Percentiles rank a stretch among this genome's conserved stretches.
Conservation (phyloP, 2,888 invertebrate genomes). For the Idaea straminata region DNA sequence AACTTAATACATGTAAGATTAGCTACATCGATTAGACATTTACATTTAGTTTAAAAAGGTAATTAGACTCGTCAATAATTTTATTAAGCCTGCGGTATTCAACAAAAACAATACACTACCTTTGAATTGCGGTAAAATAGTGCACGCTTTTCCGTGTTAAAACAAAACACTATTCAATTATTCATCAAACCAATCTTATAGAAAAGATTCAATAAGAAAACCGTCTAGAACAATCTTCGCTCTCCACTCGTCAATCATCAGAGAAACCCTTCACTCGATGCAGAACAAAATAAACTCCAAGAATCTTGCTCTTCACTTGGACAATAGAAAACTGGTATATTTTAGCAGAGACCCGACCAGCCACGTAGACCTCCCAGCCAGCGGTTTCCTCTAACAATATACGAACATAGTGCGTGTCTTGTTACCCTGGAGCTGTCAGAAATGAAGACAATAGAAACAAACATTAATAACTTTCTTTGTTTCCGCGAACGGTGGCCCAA, state of each 20-base stretch:
- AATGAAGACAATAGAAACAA: conserved; percentile 68
- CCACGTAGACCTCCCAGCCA: conserved; percentile 36
- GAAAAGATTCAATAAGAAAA: no score
- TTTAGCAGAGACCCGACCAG: conserved; percentile 56
- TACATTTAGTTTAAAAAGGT: no score
- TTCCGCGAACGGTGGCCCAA: conserved; percentile 49
- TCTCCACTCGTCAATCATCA: conserved; percentile 40
- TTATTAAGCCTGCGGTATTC: no score
- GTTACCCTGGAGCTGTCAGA: conserved; percentile 50
- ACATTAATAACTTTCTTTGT: conserved; percentile 78
- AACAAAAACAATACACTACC: no score
- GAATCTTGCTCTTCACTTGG: conserved; percentile 54
- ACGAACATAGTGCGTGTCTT: conserved; percentile 30
- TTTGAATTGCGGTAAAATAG: no score
- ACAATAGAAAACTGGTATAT: conserved; percentile 65
- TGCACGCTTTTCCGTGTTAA: neutral
- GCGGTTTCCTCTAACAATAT: conserved; percentile 27
- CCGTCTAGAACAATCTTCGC: neutral
- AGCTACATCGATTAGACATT: no score
- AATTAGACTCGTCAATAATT: no score
- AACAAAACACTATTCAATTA: neutral
- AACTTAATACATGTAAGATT: no score
- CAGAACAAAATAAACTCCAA: conserved; percentile 52
- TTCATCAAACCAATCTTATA: neutral
- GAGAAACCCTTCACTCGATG: conserved; percentile 51